Evolutionary conservation across 2,888 invertebrate genomes (phyloP), one percentile per base, ranked within the genome.

Genomic region (Physocephala rufipes): DNA sequence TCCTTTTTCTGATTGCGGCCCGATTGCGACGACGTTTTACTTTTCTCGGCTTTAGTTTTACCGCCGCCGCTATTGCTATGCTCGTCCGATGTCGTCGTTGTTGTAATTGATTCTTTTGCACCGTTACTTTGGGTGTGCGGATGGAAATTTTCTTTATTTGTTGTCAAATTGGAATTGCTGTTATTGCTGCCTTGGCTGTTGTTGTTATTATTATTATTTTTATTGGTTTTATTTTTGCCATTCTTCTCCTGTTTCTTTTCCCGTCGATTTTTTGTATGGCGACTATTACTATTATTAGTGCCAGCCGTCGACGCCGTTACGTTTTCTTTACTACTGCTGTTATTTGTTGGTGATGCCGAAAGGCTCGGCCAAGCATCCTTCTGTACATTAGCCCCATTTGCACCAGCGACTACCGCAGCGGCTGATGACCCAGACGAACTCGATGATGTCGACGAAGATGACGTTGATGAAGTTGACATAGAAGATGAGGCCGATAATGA

Each of bases 341-440:
- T 82, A 74, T 82, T 85, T 19, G 84, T 80, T 0, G 90, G 90
- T n/a, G 90, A 89, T 26, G 87, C 87, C 47, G 90, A 88, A 80
- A 90, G 88, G 78, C 90, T 90, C 65, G 93, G 93, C 92, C 93
- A 93, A 76, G 92, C 92, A 82, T 93, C 93, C 86, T 92, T 92
- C 78, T 86, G 86, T 79, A 86, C 86, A 76, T 75, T 78, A 62
- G n/a, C n/a, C n/a, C 73, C 73, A n/a, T 53, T 71, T 55, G 73
- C 68, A 58, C 63, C 70, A 71, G 67, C 19, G 19, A 67, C 30
- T 36, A 76, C 69, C 58, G 75, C 72, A 7, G 79, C 75, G 4
- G 78, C 76, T 64, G 73, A 62, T n/a, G 72, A 36, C 49, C 43
- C 26, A 7, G 74, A 69, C 45, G 71, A 70, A 1, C 71, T 58